Evolutionary conservation across 2,797 vertebrate species (phyloP), one percentile per base, ranked within the genome.

Genomic region (Acanthiza pusilla): DNA sequence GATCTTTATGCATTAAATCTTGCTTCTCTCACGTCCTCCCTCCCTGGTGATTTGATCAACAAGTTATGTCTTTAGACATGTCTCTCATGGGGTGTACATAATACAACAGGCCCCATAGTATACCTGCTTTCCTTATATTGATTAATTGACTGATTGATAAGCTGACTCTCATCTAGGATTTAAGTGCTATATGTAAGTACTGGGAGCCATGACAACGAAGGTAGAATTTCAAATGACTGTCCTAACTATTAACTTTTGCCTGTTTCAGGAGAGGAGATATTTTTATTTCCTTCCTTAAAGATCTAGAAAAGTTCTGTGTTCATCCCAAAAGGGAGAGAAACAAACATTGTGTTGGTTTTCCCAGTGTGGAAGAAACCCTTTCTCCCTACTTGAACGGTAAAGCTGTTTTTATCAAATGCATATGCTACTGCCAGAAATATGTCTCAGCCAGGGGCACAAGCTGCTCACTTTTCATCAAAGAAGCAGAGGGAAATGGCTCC

Each of bases 401-500:
- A 86, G 36, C 42, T 78, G 65, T 62, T 92, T 42, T 89, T 94
- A 92, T 71, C 85, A 62, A 91, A 86, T 27, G 43, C 73, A 55
- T 75, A 50, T 88, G 89, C 58, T 96, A 18, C 83, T 91, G 62
- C 66, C 71, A 90, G 89, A 91, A 95, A 60, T 63, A 86, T 60
- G 60, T 79, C 91, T 86, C 94, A 94, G 83, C 70, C 9, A 5
- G 85, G 65, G 80, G 70, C 83, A 86, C n/a, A 43, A 48, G 72
- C 79, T 78, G 68, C 88, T 96, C 55, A 36, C 53, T 94, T 84
- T 85, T 81, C 77, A 91, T 95, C 91, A 94, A 88, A 95, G 93
- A 5, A 79, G 36, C 55, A 82, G 66, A 81, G 82, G 76, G 77
- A 91, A 94, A 73, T 34, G 51, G 73, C 71, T 95, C 27, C 1